Percentiles rank a stretch among this genome's conserved stretches.
Evolutionary conservation across 2,797 vertebrate species (phyloP).

Genomic region (Amniataba percoides): DNA sequence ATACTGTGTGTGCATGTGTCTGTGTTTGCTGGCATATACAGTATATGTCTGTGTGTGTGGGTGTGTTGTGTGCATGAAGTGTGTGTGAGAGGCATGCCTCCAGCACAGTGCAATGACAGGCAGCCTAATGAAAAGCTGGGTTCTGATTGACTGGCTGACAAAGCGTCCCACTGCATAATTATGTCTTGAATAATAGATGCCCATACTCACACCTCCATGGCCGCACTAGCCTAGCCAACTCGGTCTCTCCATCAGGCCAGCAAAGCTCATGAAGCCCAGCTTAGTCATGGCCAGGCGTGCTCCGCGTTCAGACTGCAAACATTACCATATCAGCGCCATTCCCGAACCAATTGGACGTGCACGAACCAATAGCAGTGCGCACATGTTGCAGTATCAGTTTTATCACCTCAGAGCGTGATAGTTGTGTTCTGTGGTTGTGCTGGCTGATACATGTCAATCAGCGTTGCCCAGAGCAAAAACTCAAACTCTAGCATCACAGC

Average conservation of each 20-base stretch:
- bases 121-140: conserved; percentile 84
- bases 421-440: conserved; percentile 12
- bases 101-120: conserved; percentile 78
- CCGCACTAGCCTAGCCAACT: conserved; percentile 54
- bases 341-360: conserved; percentile 41
- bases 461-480: conserved; percentile 20
- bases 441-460: conserved; percentile 48
- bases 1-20: conserved; percentile 2
- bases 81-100: conserved; percentile 61
- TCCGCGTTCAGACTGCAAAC: conserved; percentile 17
- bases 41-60: conserved; percentile 15
- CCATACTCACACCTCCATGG: conserved; percentile 74
- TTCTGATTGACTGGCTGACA: conserved; percentile 86
- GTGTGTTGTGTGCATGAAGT: conserved; percentile 7
- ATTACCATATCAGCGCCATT: conserved; percentile 33
- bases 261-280: conserved; percentile 32
- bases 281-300: conserved; percentile 9
- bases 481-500: conserved; percentile 19
- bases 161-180: conserved; percentile 84
- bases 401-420: conserved; percentile 43
- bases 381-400: conserved; percentile 29
- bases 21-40: not conserved
- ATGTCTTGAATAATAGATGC: conserved; percentile 87
- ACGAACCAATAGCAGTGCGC: not conserved
- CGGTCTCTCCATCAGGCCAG: conserved; percentile 49